Evolutionary conservation across 2,888 invertebrate genomes (phyloP).

Genomic region (Nasonia oneida): DNA sequence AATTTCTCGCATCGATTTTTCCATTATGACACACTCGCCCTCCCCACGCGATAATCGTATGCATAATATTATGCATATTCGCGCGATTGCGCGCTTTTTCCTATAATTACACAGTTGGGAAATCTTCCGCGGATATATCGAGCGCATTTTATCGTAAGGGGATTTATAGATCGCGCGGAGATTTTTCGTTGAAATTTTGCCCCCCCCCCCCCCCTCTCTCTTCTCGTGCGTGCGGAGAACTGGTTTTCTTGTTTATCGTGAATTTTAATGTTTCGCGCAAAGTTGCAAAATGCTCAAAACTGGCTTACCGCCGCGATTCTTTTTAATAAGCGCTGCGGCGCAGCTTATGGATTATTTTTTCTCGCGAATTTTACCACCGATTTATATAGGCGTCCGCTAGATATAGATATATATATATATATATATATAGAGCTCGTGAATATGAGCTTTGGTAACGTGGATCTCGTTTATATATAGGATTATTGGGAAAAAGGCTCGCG

Average conservation of each 20-base stretch:
- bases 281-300: conserved; percentile 26
- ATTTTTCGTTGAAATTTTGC: conserved; percentile 23
- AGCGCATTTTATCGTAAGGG: background rate
- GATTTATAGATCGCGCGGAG: background rate
- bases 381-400: too few species aligned
- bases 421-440: too few species aligned
- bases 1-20: conserved; percentile 25
- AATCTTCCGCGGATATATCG: background rate
- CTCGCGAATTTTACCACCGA: too few species aligned
- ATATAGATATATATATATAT: too few species aligned
- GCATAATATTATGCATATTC: background rate
- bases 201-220: background rate
- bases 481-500: too few species aligned
- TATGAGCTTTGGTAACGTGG: too few species aligned
- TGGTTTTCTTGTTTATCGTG: conserved; percentile 41
- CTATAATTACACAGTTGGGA: background rate
- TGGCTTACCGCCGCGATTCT: background rate
- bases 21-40: background rate
- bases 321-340: background rate
- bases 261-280: conserved; percentile 32
- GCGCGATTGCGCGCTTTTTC: background rate
- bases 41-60: background rate
- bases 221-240: background rate
- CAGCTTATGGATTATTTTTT: too few species aligned
- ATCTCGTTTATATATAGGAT: too few species aligned